Conservation (phyloP, 2,888 invertebrate genomes). For the Tholera decimalis region DNA sequence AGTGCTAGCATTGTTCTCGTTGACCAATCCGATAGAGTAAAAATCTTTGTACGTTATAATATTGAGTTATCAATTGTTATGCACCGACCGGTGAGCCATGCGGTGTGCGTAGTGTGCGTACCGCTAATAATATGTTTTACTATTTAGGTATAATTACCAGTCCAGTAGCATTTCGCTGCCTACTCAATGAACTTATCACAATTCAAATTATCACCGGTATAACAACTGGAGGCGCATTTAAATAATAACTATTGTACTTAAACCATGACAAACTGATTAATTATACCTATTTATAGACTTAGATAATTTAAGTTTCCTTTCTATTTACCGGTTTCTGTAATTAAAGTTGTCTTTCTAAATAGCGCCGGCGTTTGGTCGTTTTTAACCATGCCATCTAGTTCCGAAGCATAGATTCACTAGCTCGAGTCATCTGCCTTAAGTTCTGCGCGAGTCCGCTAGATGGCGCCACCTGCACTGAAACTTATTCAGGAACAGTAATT, state of each 20-base stretch:
- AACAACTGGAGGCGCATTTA: slow-evolving; percentile 25
- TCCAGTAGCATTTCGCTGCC: slow-evolving; percentile 34
- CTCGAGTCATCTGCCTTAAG: slow-evolving; percentile 36
- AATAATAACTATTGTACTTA: slow-evolving; percentile 28
- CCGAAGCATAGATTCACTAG: slow-evolving; percentile 41
- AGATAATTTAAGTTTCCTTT: slow-evolving; percentile 10
- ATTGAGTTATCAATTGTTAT: slow-evolving; percentile 57
- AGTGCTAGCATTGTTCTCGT: slow-evolving; percentile 63
- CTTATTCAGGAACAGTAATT: background rate
- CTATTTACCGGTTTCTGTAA: background rate
- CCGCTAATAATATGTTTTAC: slow-evolving; percentile 55
- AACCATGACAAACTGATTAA: slow-evolving; percentile 15
- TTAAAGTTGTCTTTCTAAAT: background rate
- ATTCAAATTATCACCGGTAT: slow-evolving; percentile 33
- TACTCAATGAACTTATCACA: slow-evolving; percentile 69
- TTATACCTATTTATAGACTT: slow-evolving; percentile 17
- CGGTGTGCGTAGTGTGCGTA: slow-evolving; percentile 60
- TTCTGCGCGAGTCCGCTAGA: slow-evolving; percentile 65
- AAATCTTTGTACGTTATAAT: slow-evolving; percentile 62
- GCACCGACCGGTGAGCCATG: slow-evolving; percentile 64
- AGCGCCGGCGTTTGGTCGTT: background rate
- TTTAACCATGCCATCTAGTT: slow-evolving; percentile 74
- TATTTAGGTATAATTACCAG: slow-evolving; percentile 49
- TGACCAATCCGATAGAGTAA: slow-evolving; percentile 58
- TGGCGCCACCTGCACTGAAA: slow-evolving; percentile 69